These are phyloP conservation scores for Myodes glareolus DNA, from an alignment of 2,113 vertebrate species.

Conservation along the genomic window DNA sequence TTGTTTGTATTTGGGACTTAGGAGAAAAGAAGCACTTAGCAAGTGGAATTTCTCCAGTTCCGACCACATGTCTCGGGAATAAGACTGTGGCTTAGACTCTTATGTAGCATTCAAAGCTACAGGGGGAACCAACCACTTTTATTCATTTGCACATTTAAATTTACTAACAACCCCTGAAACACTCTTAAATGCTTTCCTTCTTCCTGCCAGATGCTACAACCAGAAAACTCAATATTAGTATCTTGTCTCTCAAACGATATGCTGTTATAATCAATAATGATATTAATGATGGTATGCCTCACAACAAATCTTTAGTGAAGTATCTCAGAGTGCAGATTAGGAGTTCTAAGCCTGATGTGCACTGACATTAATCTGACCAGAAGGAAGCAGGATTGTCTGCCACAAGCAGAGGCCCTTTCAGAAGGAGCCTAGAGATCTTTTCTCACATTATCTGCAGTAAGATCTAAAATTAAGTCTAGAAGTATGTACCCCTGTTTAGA, in stretches of 20 bases:
- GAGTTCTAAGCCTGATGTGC: neutral
- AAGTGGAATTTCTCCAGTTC: neutral
- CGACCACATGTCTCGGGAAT: neutral
- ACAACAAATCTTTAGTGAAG: neutral
- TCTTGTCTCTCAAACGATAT: neutral
- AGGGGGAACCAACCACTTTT: slow-evolving; percentile 4
- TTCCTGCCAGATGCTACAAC: neutral
- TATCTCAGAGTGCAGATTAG: slow-evolving; percentile 10
- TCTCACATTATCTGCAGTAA: neutral
- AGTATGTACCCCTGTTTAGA: neutral
- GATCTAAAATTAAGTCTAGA: slow-evolving; percentile 25
- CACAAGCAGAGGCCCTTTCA: neutral
- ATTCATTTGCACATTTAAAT: slow-evolving; percentile 17
- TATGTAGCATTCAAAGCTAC: neutral
- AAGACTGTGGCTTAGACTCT: slow-evolving; percentile 9
- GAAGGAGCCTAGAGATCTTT: neutral
- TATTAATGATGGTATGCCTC: neutral
- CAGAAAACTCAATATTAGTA: neutral
- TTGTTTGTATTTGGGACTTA: neutral
- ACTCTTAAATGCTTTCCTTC: neutral
- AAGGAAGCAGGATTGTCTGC: neutral
- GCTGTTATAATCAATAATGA: slow-evolving; percentile 41
- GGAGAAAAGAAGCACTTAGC: slow-evolving; percentile 15
- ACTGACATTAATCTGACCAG: neutral
- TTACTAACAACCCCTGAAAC: neutral